A percentile compares a stretch with the other conserved stretches of the same genome.
These are phyloP conservation scores for Tauraco erythrolophus DNA, from an alignment of 2,113 vertebrate genomes.

Conservation along the genomic window DNA sequence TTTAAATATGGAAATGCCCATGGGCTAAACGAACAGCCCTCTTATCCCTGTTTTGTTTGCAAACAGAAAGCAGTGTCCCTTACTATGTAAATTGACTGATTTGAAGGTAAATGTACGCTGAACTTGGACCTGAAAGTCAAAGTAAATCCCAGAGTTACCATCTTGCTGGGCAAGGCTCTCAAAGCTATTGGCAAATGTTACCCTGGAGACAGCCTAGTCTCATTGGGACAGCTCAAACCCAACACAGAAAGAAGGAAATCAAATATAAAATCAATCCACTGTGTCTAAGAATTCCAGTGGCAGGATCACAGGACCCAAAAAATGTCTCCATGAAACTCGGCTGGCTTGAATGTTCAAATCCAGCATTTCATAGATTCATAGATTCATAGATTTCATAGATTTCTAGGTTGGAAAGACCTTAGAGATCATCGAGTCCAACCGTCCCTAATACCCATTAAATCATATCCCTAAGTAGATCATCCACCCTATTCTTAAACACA, in stretches of 20 bases:
- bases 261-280: neutral
- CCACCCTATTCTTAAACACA: too few species aligned
- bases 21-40: neutral
- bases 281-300: neutral
- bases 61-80: neutral
- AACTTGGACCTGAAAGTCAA: neutral
- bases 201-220: neutral
- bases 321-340: fast-evolving
- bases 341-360: neutral
- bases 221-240: neutral
- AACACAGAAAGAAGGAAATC: neutral
- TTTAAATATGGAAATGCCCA: neutral
- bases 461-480: too few species aligned
- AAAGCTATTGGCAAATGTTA: neutral
- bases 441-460: too few species aligned
- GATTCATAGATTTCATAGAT: too few species aligned
- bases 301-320: neutral
- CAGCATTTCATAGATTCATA: neutral
- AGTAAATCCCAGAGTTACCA: neutral
- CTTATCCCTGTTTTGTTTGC: neutral
- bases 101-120: neutral
- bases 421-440: too few species aligned
- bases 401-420: too few species aligned
- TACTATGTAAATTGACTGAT: neutral
- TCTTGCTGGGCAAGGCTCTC: neutral